Base-by-base conservation (phyloP, 2,888 invertebrate species). In the Polymixis flavicincta region DNA sequence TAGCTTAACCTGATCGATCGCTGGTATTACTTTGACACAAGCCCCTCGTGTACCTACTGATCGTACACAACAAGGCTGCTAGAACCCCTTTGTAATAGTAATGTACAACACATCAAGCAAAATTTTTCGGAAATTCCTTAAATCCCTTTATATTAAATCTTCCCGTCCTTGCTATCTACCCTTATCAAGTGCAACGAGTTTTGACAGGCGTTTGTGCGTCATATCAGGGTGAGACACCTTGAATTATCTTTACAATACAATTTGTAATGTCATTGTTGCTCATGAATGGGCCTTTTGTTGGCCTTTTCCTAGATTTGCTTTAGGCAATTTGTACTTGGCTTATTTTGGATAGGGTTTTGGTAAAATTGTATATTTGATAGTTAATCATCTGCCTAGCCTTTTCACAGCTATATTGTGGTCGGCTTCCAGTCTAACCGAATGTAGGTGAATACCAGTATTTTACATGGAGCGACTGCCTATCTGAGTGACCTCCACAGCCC, bases 181-280 rank as follows among this genome's bases (percentile, higher is more conserved):
- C 71, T 52, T 28, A 28, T 71, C 71, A 71, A 71, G 13, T 71
- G 71, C 71, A 71, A 70, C 37, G 22, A 13, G 2, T 52, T 52
- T 17, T 70, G 71, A 71, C 71, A 71, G 42, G 71, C 42, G 17
- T 42, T 52, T 52, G 37, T 70, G 13, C 28, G 22, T 70, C 70
- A 4, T 28, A 5, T 22, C 1, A 9, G 22, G 11, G 17, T 71
- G 8, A 22, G 42, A n/a, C 22, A 71, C 17, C 22, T 52, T 52
- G 2, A 32, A 9, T 25, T 19, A 17, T 42, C 37, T 42, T 37
- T 22, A 52, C 70, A 70, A 52, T 17, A 50, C 17, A 70, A 37
- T 70, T 52, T 54, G 42, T 37, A 71, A 22, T 25, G 71, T 28
- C 37, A 71, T 17, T 71, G 42, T 42, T 52, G 22, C 5, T 71